These are phyloP conservation scores for Psylliodes chrysocephalus DNA, from an alignment of 2,888 invertebrate species.

Conservation along the genomic window DNA sequence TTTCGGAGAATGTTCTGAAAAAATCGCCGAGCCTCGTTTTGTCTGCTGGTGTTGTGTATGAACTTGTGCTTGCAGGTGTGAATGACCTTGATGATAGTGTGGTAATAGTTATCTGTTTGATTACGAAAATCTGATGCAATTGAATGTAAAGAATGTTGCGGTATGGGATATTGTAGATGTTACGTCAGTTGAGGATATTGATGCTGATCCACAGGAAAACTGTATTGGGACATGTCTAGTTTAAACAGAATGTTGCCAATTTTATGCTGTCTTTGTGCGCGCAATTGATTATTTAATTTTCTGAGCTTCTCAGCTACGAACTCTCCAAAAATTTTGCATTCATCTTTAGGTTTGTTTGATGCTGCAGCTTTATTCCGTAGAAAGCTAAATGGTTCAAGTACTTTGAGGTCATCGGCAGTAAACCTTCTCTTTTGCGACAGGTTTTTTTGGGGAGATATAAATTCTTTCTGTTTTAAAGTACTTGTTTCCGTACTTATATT, in stretches of 20 bases:
- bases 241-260: neutral
- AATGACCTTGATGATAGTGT: too few relatives aligned
- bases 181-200: too few relatives aligned
- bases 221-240: slow-evolving; percentile 9
- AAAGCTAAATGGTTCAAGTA: too few relatives aligned
- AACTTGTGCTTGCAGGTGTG: too few relatives aligned
- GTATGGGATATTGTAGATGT: too few relatives aligned
- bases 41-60: too few relatives aligned
- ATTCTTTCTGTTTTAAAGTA: neutral
- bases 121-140: too few relatives aligned
- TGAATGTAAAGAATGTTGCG: too few relatives aligned
- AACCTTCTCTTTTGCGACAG: neutral
- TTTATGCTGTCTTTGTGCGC: neutral
- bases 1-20: too few relatives aligned
- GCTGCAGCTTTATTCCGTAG: neutral
- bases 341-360: neutral
- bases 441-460: neutral
- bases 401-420: neutral
- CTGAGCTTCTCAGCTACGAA: neutral
- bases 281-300: too few relatives aligned
- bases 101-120: too few relatives aligned
- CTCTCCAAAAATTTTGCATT: neutral
- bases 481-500: neutral
- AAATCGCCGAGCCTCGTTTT: too few relatives aligned
- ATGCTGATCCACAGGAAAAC: neutral